Percentiles rank a stretch among this genome's conserved stretches.
phyloP scores from a whole-genome alignment of 2,113 vertebrate genomes.

The Ptilonorhynchus violaceus region DNA sequence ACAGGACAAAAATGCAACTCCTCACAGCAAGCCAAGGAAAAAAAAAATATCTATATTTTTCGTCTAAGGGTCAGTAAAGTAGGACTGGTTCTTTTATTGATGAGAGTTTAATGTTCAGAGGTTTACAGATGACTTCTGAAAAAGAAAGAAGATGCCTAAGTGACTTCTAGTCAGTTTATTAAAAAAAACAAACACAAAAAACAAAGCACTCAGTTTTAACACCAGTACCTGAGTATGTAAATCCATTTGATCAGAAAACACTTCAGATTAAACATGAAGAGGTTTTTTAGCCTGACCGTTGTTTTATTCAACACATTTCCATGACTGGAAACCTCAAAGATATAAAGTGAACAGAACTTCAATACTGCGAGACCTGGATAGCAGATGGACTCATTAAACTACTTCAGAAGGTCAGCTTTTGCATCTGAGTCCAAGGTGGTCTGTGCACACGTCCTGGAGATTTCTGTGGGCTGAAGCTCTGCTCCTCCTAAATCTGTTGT shows the following conservation, averaged over 20 bases:
- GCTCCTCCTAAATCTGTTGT: background rate
- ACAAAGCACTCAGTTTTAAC: background rate
- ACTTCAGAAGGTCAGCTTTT: background rate
- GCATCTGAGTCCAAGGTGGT: background rate
- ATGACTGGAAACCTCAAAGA: background rate
- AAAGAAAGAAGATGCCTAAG: background rate
- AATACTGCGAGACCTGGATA: background rate
- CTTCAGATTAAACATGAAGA: background rate
- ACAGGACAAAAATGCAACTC: background rate
- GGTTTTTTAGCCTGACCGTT: background rate
- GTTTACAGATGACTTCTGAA: background rate
- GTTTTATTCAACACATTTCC: background rate
- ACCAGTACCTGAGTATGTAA: background rate
- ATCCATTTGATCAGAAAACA: background rate
- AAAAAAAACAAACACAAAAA: no score
- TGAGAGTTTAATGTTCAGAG: background rate
- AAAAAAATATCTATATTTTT: background rate
- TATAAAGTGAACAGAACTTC: background rate
- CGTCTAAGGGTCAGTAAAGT: background rate
- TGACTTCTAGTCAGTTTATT: background rate
- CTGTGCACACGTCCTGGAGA: background rate
- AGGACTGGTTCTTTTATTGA: background rate
- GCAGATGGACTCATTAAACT: background rate
- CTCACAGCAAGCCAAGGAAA: background rate
- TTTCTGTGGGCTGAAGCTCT: background rate